These are phyloP conservation scores for Ylistrum balloti DNA, from an alignment of 1,140 invertebrate genomes.

Conservation along the genomic window DNA sequence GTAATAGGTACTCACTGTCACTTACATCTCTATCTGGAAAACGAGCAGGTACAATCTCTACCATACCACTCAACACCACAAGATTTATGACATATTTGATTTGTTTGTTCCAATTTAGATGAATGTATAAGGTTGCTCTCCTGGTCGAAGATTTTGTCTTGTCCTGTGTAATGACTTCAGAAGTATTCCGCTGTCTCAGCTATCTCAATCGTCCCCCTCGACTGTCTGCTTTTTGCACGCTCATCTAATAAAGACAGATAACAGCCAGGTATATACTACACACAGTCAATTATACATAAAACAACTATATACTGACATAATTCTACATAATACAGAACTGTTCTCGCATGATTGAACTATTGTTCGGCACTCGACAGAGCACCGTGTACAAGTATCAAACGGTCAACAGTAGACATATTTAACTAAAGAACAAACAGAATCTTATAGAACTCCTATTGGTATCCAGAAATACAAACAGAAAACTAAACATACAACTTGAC, in stretches of 20 bases:
- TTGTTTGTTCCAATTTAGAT: not conserved
- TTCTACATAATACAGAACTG: not conserved
- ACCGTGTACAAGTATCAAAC: not conserved
- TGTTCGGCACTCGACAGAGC: not conserved
- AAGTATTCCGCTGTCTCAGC: slow-evolving; percentile 9
- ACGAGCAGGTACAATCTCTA: not conserved
- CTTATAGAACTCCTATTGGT: not conserved
- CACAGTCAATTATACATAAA: not conserved
- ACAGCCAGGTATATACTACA: not conserved
- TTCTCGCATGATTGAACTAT: not conserved
- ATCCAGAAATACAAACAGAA: not conserved
- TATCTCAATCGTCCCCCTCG: not conserved
- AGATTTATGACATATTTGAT: too few relatives aligned
- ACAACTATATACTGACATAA: not conserved
- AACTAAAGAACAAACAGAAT: slow-evolving; percentile 11
- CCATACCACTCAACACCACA: not conserved
- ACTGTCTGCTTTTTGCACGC: not conserved
- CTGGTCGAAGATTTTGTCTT: not conserved
- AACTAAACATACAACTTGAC: not conserved
- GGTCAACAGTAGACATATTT: not conserved
- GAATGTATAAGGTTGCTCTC: not conserved
- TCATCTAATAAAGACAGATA: slow-evolving; percentile 30
- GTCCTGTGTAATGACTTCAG: not conserved
- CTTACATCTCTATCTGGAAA: not conserved
- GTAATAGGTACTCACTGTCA: not conserved